Base-by-base conservation (phyloP, 2,888 invertebrate species). In the Allygus modestus region DNA sequence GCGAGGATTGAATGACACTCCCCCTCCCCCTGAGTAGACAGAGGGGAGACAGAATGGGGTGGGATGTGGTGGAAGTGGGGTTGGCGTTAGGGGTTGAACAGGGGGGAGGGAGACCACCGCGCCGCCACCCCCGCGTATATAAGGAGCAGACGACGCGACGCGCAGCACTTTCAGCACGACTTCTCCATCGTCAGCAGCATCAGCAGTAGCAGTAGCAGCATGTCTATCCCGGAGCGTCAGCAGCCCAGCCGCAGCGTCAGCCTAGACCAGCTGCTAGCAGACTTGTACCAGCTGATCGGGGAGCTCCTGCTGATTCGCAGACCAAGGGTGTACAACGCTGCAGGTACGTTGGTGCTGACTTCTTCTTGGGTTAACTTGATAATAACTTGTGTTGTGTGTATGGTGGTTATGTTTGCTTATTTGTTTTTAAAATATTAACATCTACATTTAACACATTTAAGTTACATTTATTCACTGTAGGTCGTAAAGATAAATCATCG, bases 221-320 rank as follows among this genome's bases (percentile, higher is more conserved):
- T 28, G 28, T 46, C 46, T 46, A 46, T 37, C 28, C 37, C 41
- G 9, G 28, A 43, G 75, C 43, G 28, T 43, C 77, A 46, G 31
- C 31, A 31, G 51, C 33, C n/a, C 31, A 20, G 31, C 51, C 2
- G 61, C 23, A 58, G 73, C 73, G 43, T n/a, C 73, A 79, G 79
- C 79, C 17, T 79, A 28, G 79, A 79, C 37, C 51, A 54, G 58
- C 54, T 79, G 79, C 12, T 79, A 20, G 58, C 79, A 58, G 79
- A 79, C 37, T 17, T 79, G 79, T 58, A 58, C 15, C 79, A 79
- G 58, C 51, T 79, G 33, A 51, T 79, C 12, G 79, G 51, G 4
- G 79, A 79, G 37, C 28, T 79, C 5, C 37, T 79, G 79, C 79
- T 79, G 79, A 54, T 79, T 2, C 17, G 79, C 0, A 46, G 58